Evolutionary conservation across 2,113 vertebrate species (phyloP), one percentile per base, ranked within the genome.

Genomic region (Sinocyclocheilus maitianheensis): DNA sequence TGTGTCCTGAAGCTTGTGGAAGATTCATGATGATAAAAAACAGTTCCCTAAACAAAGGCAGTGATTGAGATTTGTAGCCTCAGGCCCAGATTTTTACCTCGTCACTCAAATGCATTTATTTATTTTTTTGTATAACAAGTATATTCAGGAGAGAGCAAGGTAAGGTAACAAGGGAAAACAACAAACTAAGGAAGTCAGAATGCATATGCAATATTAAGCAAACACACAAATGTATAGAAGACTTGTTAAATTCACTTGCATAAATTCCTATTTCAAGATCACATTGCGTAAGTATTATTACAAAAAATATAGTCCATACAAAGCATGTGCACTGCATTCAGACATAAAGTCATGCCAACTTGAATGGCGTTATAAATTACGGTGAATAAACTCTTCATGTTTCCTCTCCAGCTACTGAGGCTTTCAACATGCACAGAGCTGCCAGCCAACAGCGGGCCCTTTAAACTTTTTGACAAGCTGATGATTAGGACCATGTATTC

Each of bases 201-300:
- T 48, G 60, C 67, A 75, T 48, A 51, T 10, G 51, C 51, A 84
- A 34, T 81, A 75, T 80, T 83, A 87, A 81, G 60, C 77, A 34
- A 58, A 87, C 84, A 89, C 86, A 85, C 65, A 71, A 71, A 51
- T 22, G 18, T 30, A 40, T 37, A 88, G 37, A 72, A 87, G 51
- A 84, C 91, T 91, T 89, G 89, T 89, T 62, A 89, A 75, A 85
- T 90, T 92, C 80, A 89, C 74, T 92, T 90, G 90, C 88, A 91
- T 85, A 58, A 84, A 90, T 63, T 89, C 87, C 89, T 88, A 88
- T 90, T 84, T 77, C 85, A 90, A 48, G 86, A 90, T 69, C 86
- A 81, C 30, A 83, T 83, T 43, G n/a, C 87, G 72, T 86, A 80
- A 58, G 83, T 87, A 77, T 91, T 88, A 63, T 84, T 88, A 91